Conservation (phyloP, 2,113 vertebrate genomes). For the Solenodon paradoxus region DNA sequence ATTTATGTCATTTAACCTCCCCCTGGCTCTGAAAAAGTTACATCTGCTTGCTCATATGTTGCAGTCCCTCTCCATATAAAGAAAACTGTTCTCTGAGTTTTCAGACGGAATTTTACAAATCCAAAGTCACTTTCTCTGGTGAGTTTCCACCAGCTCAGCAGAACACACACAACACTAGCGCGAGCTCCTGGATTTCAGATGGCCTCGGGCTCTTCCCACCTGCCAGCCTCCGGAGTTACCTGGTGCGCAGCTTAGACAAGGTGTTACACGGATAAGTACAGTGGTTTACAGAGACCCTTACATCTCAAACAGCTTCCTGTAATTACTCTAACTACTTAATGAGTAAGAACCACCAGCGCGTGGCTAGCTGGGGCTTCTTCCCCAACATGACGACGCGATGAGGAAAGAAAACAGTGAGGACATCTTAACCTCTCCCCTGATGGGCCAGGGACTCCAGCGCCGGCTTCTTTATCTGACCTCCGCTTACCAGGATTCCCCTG, state of each 20-base stretch:
- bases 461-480: background rate
- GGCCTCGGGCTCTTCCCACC: background rate
- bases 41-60: background rate
- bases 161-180: background rate
- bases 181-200: background rate
- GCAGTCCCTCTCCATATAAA: background rate
- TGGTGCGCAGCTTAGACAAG: background rate
- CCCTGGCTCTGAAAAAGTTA: background rate
- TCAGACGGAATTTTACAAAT: background rate
- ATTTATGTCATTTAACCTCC: background rate
- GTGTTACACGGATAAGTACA: background rate
- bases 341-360: background rate
- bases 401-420: background rate
- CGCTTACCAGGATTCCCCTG: background rate
- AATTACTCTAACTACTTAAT: background rate
- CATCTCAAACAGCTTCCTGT: background rate
- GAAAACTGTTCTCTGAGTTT: background rate
- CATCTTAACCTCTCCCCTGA: background rate
- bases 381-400: background rate
- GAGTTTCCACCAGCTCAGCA: background rate
- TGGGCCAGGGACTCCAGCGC: background rate
- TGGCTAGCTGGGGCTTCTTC: background rate
- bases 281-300: background rate
- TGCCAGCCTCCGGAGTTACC: background rate
- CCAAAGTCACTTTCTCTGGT: background rate